These are phyloP conservation scores for Sinodicranocentrus sp. DNA, from an alignment of 2,888 invertebrate genomes.

Conservation along the genomic window DNA sequence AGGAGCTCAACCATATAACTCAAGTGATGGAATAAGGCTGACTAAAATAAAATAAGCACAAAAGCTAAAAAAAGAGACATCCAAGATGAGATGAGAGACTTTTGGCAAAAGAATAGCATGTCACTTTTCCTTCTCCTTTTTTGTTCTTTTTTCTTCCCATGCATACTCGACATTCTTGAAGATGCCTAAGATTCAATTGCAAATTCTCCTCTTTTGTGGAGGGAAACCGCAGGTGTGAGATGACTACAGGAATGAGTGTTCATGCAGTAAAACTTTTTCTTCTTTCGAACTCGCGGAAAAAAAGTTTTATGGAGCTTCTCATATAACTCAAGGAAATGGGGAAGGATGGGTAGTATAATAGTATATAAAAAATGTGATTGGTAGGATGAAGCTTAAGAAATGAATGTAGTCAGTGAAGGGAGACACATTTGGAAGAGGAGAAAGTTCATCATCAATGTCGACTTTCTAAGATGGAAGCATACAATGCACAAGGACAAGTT, in stretches of 20 bases:
- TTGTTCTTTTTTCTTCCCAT: too few relatives aligned
- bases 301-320: neutral
- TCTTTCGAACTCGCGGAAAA: neutral
- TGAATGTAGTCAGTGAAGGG: constrained; percentile 50
- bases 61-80: too few relatives aligned
- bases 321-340: neutral
- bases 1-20: too few relatives aligned
- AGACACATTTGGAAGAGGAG: constrained; percentile 43
- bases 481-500: constrained; percentile 9
- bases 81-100: too few relatives aligned
- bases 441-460: constrained; percentile 52
- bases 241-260: neutral
- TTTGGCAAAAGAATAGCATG: too few relatives aligned
- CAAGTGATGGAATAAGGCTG: too few relatives aligned
- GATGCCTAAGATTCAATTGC: too few relatives aligned
- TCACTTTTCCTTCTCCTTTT: too few relatives aligned
- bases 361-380: constrained; percentile 30
- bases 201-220: neutral
- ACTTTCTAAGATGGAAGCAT: constrained; percentile 3
- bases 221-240: constrained; percentile 42
- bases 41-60: too few relatives aligned
- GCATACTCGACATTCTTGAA: too few relatives aligned
- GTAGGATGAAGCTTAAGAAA: constrained; percentile 20
- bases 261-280: too few relatives aligned
- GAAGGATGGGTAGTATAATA: neutral